These are phyloP conservation scores for Chionodraco myersi DNA, from an alignment of 2,113 vertebrate species.

Conservation along the genomic window DNA sequence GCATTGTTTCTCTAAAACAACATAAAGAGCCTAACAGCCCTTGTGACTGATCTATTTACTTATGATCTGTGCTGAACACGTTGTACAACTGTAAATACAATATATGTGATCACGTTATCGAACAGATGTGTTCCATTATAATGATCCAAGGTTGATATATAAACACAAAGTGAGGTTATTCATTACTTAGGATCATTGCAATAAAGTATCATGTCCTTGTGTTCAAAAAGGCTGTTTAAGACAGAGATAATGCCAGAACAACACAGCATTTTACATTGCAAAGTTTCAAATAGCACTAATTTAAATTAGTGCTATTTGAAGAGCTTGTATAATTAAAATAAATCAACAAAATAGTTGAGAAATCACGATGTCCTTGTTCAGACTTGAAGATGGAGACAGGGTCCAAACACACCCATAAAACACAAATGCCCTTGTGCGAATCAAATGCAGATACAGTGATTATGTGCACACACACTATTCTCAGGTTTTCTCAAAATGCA, in stretches of 20 bases:
- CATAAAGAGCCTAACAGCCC: slow-evolving; percentile 9
- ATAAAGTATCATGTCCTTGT: neutral
- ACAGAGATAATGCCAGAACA: slow-evolving; percentile 1
- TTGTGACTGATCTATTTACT: slow-evolving; percentile 17
- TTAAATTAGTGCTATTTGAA: no score
- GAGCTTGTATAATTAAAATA: neutral
- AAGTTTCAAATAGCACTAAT: no score
- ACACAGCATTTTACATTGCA: neutral
- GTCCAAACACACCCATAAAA: neutral
- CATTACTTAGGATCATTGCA: neutral
- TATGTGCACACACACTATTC: neutral
- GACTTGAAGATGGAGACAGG: neutral
- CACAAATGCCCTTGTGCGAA: slow-evolving; percentile 4
- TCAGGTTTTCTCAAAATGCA: slow-evolving; percentile 8
- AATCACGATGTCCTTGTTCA: neutral
- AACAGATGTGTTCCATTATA: slow-evolving; percentile 35
- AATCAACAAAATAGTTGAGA: neutral
- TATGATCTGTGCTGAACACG: slow-evolving; percentile 5
- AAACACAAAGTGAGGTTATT: neutral
- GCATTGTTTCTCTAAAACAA: neutral
- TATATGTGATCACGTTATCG: slow-evolving; percentile 3
- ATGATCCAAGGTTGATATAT: neutral
- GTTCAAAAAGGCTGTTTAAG: slow-evolving; percentile 3
- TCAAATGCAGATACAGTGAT: slow-evolving; percentile 9
- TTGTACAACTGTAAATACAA: neutral